Base-by-base conservation (phyloP, 35 echinoderm and acorn worm genomes). In the Acanthaster planci region DNA sequence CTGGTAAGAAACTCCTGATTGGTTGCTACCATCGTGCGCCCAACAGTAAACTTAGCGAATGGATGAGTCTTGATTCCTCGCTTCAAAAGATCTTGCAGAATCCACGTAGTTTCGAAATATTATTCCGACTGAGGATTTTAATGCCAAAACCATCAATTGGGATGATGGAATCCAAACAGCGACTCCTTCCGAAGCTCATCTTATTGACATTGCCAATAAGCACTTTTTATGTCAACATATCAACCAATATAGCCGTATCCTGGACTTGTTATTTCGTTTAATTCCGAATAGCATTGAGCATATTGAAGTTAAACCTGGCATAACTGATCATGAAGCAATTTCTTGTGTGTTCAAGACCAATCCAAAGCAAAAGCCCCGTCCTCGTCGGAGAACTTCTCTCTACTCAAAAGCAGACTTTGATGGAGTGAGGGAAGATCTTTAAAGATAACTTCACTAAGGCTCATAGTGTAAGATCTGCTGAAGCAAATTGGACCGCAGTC, bases 1-100 rank as follows among this genome's bases (percentile, higher is more conserved):
- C 83, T 31, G 83, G 83, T 72, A 85, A 85, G 75, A 67, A 56
- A 44, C 75, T 85, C 51, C 38, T 85, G 26, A 59, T 85, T 1
- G 83, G 83, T 72, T 85, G 83, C 50, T 85, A 85, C 31, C 75
- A 85, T 30, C 60, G 83, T 2, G 4, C 35, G 5, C 83, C 64
- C 19, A 59, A 85, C 40, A 85, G 83, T 40, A 30, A 17, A 4
- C 57, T 85, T 16, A 36, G 30, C 44, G 83, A 15, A 9, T 85
- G 83, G 83, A 85, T 72, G 16, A 1, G 47, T 19, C 64, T 85
- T 0, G 83, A 85, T 39, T 56, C 57, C 0, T 85, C 83, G 16
- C 36, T 85, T 8, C 57, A 67, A 16, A 85, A 85, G 51, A 44
- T 85, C 38, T 59, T 59, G 10, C 58, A n/a, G n/a, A 85, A 67